These are phyloP conservation scores for Oxycera nigricornis DNA, from an alignment of 2,888 invertebrate genomes.

Conservation along the genomic window DNA sequence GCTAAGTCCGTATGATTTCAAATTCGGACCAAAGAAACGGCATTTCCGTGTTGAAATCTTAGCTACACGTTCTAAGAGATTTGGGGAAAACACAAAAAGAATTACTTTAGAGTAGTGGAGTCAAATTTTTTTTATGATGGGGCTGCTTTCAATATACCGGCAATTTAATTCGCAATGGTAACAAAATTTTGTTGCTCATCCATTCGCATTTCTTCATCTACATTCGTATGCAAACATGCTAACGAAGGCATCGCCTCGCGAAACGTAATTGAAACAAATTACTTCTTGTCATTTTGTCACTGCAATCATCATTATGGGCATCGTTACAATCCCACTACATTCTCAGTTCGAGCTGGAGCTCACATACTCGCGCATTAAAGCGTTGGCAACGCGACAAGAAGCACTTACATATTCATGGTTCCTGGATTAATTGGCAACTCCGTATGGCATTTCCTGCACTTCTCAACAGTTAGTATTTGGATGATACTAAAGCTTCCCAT, in stretches of 20 bases:
- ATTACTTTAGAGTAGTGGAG: no score
- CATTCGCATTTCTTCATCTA: neutral
- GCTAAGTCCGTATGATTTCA: no score
- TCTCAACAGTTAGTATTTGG: neutral
- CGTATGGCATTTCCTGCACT: neutral
- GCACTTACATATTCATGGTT: neutral
- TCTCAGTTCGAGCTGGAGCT: neutral
- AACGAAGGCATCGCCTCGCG: neutral
- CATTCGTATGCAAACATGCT: neutral
- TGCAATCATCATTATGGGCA: neutral
- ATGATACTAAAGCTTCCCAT: conserved; percentile 24
- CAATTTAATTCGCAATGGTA: no score
- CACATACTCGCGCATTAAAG: neutral
- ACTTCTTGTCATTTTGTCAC: neutral
- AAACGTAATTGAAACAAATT: neutral
- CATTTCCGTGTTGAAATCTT: no score
- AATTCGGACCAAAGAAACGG: no score
- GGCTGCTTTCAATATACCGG: no score
- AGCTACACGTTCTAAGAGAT: no score
- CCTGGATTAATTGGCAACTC: conserved; percentile 5
- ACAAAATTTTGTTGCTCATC: no score
- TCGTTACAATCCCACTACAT: neutral
- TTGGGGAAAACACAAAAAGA: no score
- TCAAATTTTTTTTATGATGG: no score
- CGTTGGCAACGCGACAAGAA: neutral